These are phyloP conservation scores for Aulostomus chinensis DNA, from an alignment of 2,797 vertebrate species.

Conservation along the genomic window DNA sequence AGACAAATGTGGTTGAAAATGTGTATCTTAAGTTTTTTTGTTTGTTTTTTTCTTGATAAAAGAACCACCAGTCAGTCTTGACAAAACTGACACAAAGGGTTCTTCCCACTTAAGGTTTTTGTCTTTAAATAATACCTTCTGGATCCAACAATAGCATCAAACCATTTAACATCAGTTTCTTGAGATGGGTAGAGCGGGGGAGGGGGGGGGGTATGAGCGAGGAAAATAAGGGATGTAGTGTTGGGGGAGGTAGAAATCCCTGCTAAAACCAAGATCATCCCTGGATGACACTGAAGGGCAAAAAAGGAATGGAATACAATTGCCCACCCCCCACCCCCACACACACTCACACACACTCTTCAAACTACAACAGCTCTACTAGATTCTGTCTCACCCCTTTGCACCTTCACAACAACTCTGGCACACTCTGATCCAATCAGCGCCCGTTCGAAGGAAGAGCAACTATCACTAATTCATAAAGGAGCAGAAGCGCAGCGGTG, in stretches of 20 bases:
- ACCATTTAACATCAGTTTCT: too few species aligned
- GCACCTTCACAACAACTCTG: constrained; percentile 16
- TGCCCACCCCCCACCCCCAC: too few species aligned
- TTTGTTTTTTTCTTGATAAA: constrained; percentile 4
- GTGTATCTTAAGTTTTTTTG: too few species aligned
- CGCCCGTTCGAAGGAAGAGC: constrained; percentile 19
- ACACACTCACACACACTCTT: too few species aligned
- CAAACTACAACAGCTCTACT: too few species aligned
- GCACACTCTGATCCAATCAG: constrained; percentile 32
- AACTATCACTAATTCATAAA: constrained; percentile 31
- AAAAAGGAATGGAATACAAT: too few species aligned
- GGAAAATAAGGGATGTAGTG: constrained; percentile 26
- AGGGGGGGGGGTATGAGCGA: constrained; percentile 60
- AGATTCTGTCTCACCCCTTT: not conserved
- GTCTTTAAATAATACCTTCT: too few species aligned
- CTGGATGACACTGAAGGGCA: constrained; percentile 13
- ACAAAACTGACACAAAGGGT: too few species aligned
- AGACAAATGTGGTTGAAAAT: not conserved
- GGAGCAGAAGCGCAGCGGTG: too few species aligned
- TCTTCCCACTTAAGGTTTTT: too few species aligned
- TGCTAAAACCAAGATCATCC: constrained; percentile 36
- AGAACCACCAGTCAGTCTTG: too few species aligned
- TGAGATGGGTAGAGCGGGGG: constrained; percentile 38
- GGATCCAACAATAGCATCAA: too few species aligned
- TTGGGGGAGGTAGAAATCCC: constrained; percentile 30